Evolutionary conservation across 1,140 invertebrate species (phyloP).

Genomic region (Leptinotarsa lineolata): DNA sequence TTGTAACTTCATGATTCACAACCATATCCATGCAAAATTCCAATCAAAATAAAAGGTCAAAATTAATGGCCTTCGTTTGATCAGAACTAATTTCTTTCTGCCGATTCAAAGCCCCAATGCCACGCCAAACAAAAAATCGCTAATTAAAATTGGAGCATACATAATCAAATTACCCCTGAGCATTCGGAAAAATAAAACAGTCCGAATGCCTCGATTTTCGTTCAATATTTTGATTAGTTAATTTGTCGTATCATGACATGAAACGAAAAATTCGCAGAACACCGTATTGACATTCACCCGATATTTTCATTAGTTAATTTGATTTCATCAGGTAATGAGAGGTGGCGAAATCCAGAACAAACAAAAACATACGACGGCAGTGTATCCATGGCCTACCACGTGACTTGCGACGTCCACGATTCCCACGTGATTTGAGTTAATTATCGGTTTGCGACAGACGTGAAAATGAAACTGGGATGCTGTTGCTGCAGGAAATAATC

Average conservation of each 20-base stretch:
- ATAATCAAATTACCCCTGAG: conserved; percentile 1
- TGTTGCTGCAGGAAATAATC: conserved; percentile 1
- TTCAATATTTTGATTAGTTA: too few species aligned
- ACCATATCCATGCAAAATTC: too few species aligned
- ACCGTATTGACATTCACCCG: neutral
- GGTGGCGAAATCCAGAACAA: neutral
- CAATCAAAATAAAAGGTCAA: too few species aligned
- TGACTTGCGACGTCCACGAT: neutral
- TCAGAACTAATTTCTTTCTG: too few species aligned
- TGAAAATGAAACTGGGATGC: neutral
- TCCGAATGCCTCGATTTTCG: too few species aligned
- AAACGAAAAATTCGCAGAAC: neutral
- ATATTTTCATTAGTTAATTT: conserved; percentile 6
- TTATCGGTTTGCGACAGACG: neutral
- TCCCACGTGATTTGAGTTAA: neutral
- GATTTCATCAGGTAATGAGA: neutral
- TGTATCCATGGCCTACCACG: neutral
- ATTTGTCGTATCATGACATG: too few species aligned
- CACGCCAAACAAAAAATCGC: neutral
- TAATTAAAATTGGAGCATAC: neutral
- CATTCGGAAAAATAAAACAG: neutral
- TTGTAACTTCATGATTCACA: too few species aligned
- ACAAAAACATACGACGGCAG: neutral
- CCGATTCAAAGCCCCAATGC: neutral
- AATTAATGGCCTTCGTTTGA: too few species aligned